phyloP scores from a whole-genome alignment of 1,140 invertebrate genomes.

The Triops cancriformis region DNA sequence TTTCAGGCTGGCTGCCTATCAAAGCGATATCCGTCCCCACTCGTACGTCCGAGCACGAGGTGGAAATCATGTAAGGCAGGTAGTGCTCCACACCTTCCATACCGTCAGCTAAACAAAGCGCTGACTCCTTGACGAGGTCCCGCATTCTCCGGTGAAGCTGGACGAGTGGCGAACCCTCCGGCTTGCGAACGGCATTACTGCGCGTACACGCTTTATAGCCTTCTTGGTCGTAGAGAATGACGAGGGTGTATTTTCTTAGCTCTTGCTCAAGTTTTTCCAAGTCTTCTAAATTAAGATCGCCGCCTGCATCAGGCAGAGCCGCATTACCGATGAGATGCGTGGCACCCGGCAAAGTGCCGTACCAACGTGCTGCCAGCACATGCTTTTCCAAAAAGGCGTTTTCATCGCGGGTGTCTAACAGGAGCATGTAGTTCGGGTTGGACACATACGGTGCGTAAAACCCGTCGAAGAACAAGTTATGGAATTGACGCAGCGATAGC shows the following conservation, averaged over 20 bases:
- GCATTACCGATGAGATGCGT: conserved; percentile 17
- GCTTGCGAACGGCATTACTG: neutral
- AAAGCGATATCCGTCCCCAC: conserved; percentile 27
- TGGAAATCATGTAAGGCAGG: conserved; percentile 32
- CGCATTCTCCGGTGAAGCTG: conserved; percentile 30
- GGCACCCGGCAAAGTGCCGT: conserved; percentile 31
- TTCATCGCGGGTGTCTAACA: conserved; percentile 34
- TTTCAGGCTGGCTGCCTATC: conserved; percentile 21
- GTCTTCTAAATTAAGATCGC: conserved; percentile 14
- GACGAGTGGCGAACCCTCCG: conserved; percentile 28
- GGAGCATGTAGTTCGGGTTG: conserved; percentile 36
- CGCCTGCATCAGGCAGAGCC: neutral
- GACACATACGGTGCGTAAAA: conserved; percentile 37
- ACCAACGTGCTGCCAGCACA: conserved; percentile 34
- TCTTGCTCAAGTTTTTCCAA: conserved; percentile 25
- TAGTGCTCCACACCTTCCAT: conserved; percentile 31
- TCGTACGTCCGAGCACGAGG: conserved; percentile 15
- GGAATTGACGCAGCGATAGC: conserved; percentile 32
- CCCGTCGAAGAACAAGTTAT: conserved; percentile 37
- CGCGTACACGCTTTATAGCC: conserved; percentile 23
- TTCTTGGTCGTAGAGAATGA: conserved; percentile 36
- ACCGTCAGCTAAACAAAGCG: conserved; percentile 34
- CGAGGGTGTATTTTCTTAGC: conserved; percentile 30
- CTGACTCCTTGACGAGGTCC: conserved; percentile 32
- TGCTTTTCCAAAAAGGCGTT: conserved; percentile 31